Conservation (phyloP, 2,113 vertebrate genomes). For the Solea solea region DNA sequence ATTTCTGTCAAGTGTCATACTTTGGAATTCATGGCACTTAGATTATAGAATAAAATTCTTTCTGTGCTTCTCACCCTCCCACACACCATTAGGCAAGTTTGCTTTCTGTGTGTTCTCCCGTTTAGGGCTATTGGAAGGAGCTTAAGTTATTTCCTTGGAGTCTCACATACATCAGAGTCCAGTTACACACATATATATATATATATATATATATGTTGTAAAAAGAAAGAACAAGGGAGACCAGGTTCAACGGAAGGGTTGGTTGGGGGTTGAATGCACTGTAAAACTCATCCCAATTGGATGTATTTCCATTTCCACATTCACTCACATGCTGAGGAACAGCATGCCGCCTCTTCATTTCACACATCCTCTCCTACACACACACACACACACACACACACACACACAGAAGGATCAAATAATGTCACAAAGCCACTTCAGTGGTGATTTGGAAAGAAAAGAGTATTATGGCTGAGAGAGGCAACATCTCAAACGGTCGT, state of each 20-base stretch:
- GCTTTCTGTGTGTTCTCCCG: constrained; percentile 45
- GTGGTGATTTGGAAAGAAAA: constrained; percentile 1
- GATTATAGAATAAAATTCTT: constrained; percentile 38
- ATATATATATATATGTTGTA: constrained; percentile 64
- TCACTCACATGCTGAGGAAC: constrained; percentile 36
- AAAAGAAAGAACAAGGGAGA: constrained; percentile 21
- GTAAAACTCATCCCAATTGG: constrained; percentile 30
- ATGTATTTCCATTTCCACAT: constrained; percentile 53
- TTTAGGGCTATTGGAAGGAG: constrained; percentile 66
- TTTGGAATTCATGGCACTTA: constrained; percentile 25
- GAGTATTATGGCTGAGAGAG: constrained; percentile 1
- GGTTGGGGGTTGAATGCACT: constrained; percentile 22
- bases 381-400: constrained; percentile 2
- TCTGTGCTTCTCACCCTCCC: constrained; percentile 53
- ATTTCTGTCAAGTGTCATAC: neutral
- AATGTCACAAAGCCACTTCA: constrained; percentile 1
- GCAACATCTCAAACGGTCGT: constrained; percentile 23
- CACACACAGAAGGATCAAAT: constrained; percentile 4
- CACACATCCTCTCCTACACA: constrained; percentile 21
- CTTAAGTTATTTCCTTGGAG: constrained; percentile 27
- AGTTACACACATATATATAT: constrained; percentile 53
- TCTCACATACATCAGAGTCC: constrained; percentile 70
- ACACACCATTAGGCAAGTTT: constrained; percentile 73
- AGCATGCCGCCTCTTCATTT: constrained; percentile 54
- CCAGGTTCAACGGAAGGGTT: neutral